Base-by-base conservation (phyloP, 2,888 invertebrate species). In the Epinotia bilunana region DNA sequence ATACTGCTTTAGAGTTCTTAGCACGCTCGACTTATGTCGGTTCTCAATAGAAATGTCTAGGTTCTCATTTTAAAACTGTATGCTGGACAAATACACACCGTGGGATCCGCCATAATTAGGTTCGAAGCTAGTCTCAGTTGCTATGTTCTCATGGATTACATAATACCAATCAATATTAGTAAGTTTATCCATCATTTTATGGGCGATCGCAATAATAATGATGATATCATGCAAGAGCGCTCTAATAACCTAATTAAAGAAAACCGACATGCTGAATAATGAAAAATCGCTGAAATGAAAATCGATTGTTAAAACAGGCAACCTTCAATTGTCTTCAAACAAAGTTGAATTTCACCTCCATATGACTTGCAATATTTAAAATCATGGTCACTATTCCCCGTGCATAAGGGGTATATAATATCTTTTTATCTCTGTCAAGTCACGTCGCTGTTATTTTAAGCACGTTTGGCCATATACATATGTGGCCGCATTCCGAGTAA, bases 401-500 rank as follows among this genome's bases (percentile, higher is more conserved):
- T 4, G 5, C 6, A 39, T 57, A 61, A 28, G 39, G 53, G 43
- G 28, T 64, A 77, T 33, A 77, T 33, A 72, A 77, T 70, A 61
- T 28, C n/a, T 49, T 72, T 73, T 57, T 77, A 60, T 78, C 74
- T 63, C 74, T 63, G 67, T 73, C 73, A 77, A 76, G 81, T 77
- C 78, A 81, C 77, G 78, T 73, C 76, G 74, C 74, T 80, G 81
- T 80, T 80, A 80, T 68, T 80, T 76, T 68, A 73, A 71, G 57
- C 16, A 46, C 69, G 69, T 71, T 69, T 63, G 85, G 86, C 83
- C 85, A 89, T 87, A 88, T 87, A 88, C 84, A n/a, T n/a, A n/a
- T 80, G 79, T 74, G 76, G 80, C 77, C 76, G 78, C 77, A 53
- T 71, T 74, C 80, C 76, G 70, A 82, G 85, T 85, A 88, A 88